phyloP scores from a whole-genome alignment of 1,140 invertebrate genomes.

The Drosophila setifemur region DNA sequence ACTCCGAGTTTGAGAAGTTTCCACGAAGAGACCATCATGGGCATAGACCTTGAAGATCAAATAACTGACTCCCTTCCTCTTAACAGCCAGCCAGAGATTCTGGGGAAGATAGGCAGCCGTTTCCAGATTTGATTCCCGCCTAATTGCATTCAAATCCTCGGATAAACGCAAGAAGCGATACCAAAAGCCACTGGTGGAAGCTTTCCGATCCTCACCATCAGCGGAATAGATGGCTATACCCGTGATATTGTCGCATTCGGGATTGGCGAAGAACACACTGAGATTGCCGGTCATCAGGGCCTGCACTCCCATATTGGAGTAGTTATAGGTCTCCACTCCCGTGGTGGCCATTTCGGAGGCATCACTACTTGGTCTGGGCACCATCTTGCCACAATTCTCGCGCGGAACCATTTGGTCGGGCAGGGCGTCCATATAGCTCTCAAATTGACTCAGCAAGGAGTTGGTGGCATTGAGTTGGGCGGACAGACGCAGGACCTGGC shows the following conservation, averaged over 20 bases:
- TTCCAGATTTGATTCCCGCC: conserved; percentile 48
- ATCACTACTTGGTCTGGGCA: conserved; percentile 7
- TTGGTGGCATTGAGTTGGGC: conserved; percentile 70
- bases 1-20: conserved; percentile 21
- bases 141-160: conserved; percentile 42
- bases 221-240: conserved; percentile 65
- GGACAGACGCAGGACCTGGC: conserved; percentile 49
- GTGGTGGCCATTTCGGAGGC: not conserved
- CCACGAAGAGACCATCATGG: conserved; percentile 72
- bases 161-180: conserved; percentile 63
- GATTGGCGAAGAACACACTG: conserved; percentile 71
- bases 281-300: conserved; percentile 59
- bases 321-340: conserved; percentile 51
- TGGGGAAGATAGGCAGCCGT: conserved; percentile 55
- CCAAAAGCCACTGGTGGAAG: conserved; percentile 42
- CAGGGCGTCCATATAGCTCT: conserved; percentile 68
- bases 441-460: conserved; percentile 53
- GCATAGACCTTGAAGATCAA: conserved; percentile 69
- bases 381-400: conserved; percentile 31
- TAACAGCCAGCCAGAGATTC: conserved; percentile 43
- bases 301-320: conserved; percentile 56
- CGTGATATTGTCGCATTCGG: conserved; percentile 52
- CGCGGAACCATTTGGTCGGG: conserved; percentile 48
- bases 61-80: not conserved
- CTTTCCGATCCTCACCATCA: not conserved